Conservation (phyloP, 2,888 invertebrate species). For the Lithophane semibrunnea region DNA sequence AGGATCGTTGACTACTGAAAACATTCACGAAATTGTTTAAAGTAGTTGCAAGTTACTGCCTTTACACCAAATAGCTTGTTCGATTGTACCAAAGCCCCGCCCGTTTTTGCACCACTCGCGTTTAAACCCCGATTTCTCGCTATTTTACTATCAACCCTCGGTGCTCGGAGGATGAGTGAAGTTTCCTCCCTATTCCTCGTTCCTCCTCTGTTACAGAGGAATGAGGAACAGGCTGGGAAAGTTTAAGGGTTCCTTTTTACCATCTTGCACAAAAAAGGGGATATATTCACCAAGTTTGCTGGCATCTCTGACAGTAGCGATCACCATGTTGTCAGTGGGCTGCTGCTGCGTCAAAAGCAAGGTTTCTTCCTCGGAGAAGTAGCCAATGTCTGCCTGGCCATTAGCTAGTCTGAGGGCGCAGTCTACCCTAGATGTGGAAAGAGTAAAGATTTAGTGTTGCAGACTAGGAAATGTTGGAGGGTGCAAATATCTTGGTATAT, state of each 20-base stretch:
- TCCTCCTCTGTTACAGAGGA: no score
- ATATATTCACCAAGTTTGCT: slow-evolving; percentile 77
- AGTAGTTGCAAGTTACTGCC: no score
- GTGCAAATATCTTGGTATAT: background rate
- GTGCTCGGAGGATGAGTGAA: no score
- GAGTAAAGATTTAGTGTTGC: background rate
- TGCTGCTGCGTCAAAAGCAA: slow-evolving; percentile 87
- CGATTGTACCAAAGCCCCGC: no score
- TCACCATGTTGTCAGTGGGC: slow-evolving; percentile 82
- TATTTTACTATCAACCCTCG: no score
- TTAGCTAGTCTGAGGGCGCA: slow-evolving; percentile 90
- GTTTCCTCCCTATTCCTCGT: no score
- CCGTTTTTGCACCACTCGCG: no score
- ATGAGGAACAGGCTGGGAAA: no score
- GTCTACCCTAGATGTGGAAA: slow-evolving; percentile 85
- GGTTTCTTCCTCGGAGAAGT: slow-evolving; percentile 91
- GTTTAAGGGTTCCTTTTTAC: background rate
- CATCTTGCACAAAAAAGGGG: background rate
- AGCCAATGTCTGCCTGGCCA: slow-evolving; percentile 90
- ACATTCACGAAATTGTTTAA: no score
- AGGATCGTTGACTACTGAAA: no score
- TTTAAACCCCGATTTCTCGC: no score
- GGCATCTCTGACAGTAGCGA: slow-evolving; percentile 86
- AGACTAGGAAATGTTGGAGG: background rate
- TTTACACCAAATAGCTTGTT: no score